These are phyloP conservation scores for Elmis aenea DNA, from an alignment of 2,888 invertebrate genomes.

Conservation along the genomic window DNA sequence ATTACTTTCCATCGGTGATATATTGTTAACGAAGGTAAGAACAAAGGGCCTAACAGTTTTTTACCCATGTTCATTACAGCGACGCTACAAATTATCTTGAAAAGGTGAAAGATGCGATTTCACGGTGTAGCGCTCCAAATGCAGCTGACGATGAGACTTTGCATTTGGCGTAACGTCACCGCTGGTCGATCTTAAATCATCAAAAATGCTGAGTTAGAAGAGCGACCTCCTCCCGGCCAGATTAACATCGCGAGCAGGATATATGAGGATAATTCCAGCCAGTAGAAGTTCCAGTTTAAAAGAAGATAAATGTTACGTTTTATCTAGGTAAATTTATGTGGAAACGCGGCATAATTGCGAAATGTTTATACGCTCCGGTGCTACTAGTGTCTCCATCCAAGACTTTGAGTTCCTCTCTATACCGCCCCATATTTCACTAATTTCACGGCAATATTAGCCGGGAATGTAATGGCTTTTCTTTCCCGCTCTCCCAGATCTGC, in stretches of 20 bases:
- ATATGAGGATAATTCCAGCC: slow-evolving; percentile 41
- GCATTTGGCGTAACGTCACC: slow-evolving; percentile 34
- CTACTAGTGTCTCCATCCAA: slow-evolving; percentile 19
- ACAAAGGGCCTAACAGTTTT: slow-evolving; percentile 2
- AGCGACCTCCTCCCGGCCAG: slow-evolving; percentile 34
- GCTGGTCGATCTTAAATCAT: slow-evolving; percentile 42
- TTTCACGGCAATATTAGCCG: slow-evolving; percentile 33
- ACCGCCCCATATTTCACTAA: slow-evolving; percentile 32
- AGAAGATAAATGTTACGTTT: slow-evolving; percentile 47
- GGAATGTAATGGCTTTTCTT: slow-evolving; percentile 36
- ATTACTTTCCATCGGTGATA: slow-evolving; percentile 7
- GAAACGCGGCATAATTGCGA: slow-evolving; percentile 44
- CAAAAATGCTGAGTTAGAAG: slow-evolving; percentile 41
- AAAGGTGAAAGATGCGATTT: slow-evolving; percentile 23
- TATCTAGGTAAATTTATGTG: slow-evolving; percentile 46
- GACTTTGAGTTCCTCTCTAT: slow-evolving; percentile 18
- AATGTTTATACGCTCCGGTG: slow-evolving; percentile 42
- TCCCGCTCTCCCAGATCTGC: slow-evolving; percentile 29
- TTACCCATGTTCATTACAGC: slow-evolving; percentile 7
- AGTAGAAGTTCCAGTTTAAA: slow-evolving; percentile 38
- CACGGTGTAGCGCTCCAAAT: slow-evolving; percentile 23
- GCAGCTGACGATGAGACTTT: slow-evolving; percentile 36
- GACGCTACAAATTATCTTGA: too few species aligned
- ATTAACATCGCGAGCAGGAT: slow-evolving; percentile 44
- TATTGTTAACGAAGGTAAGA: slow-evolving; percentile 5